phyloP scores from a whole-genome alignment of 2,113 vertebrate species.

The Lanius collurio region DNA sequence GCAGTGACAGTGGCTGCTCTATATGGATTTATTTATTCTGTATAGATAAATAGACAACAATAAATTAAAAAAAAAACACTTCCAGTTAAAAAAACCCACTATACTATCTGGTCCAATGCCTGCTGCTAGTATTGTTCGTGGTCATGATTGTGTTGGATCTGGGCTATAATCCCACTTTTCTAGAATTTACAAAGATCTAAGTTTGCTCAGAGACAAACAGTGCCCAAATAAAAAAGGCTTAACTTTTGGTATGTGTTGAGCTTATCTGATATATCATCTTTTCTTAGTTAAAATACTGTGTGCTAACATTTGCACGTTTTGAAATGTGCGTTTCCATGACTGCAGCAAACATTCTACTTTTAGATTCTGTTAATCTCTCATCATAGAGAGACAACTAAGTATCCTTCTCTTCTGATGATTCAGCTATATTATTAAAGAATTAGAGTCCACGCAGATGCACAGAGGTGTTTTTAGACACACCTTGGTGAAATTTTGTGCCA shows the following conservation, averaged over 20 bases:
- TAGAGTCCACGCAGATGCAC: not conserved
- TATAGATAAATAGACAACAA: not conserved
- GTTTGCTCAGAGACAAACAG: not conserved
- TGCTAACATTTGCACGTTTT: constrained; percentile 20
- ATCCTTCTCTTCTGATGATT: constrained; percentile 26
- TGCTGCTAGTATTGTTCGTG: not conserved
- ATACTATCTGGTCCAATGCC: not conserved
- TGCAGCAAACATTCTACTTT: constrained; percentile 49
- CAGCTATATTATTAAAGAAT: constrained; percentile 20
- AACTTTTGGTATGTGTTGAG: not conserved
- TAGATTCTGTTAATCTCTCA: constrained; percentile 43
- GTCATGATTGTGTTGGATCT: not conserved
- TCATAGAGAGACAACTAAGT: not conserved
- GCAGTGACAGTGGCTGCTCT: not conserved
- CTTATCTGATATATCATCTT: not conserved
- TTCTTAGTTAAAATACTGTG: not conserved
- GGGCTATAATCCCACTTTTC: not conserved
- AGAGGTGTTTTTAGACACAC: not conserved
- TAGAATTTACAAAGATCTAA: not conserved
- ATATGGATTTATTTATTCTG: not conserved
- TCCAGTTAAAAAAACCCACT: not conserved
- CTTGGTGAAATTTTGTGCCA: not conserved
- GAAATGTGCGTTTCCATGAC: constrained; percentile 30
- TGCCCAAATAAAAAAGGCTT: not conserved
- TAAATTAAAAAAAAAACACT: not conserved